A percentile compares a stretch with the other conserved stretches of the same genome.
These are phyloP conservation scores for Drosophila mayaguana DNA, from an alignment of 2,888 invertebrate species.

Conservation along the genomic window DNA sequence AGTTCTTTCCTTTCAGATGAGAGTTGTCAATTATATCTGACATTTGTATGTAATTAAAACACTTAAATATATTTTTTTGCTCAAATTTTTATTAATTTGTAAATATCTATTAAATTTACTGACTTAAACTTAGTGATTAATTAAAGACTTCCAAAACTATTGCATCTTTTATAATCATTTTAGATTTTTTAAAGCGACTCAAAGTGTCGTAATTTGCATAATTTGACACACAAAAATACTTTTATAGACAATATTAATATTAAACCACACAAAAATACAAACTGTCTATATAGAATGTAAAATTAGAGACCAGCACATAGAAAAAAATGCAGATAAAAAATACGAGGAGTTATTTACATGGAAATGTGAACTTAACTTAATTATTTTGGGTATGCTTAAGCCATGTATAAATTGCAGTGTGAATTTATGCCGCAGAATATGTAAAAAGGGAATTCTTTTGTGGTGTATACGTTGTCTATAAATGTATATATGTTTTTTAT, in stretches of 20 bases:
- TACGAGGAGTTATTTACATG: conserved; percentile 66
- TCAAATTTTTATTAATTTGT: conserved; percentile 61
- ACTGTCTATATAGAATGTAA: conserved; percentile 11
- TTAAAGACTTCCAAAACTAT: conserved; percentile 41
- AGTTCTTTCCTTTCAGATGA: neutral
- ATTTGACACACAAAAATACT: conserved; percentile 45
- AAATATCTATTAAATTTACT: conserved; percentile 75
- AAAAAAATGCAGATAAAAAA: conserved; percentile 29
- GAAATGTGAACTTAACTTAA: conserved; percentile 32
- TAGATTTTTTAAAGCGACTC: conserved; percentile 11
- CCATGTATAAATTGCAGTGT: conserved; percentile 30
- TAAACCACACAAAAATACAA: conserved; percentile 30
- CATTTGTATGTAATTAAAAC: no score
- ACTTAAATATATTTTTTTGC: neutral
- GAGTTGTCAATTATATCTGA: neutral
- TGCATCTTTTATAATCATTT: conserved; percentile 4
- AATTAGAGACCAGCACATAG: conserved; percentile 47
- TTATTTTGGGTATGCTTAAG: conserved; percentile 33
- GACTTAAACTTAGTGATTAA: conserved; percentile 65
- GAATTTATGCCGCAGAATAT: conserved; percentile 30
- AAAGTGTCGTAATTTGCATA: conserved; percentile 33
- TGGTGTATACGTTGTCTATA: conserved; percentile 64
- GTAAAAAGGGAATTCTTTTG: conserved; percentile 59
- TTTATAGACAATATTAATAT: conserved; percentile 21
- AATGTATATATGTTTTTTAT: conserved; percentile 22